Evolutionary conservation across 2,888 invertebrate genomes (phyloP), one percentile per base, ranked within the genome.

Genomic region (Thymelicus acteon): DNA sequence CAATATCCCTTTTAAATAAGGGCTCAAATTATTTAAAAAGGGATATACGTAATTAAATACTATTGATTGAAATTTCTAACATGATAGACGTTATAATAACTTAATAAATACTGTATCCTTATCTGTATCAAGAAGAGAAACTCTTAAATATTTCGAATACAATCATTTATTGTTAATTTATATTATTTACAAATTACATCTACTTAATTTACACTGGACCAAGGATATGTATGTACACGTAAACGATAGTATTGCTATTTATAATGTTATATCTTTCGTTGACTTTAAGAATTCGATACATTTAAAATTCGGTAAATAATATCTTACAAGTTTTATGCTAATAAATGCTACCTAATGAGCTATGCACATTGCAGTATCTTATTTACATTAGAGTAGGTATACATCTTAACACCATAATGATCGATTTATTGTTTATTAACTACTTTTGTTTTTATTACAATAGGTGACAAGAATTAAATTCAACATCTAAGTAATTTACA

Each of bases 1-100:
- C 85, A 87, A 92, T 92, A 93, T 92, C 92, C 93, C 93, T 89
- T 91, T 91, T 83, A 90, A 93, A 93, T 92, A 92, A 88, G 93
- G 93, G 92, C 93, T 93, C 92, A 91, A 86, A 88, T 89, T 92
- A 92, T 91, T 92, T 91, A 75, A 91, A 69, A 93, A 92, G 92
- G 93, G 92, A 92, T 92, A 92, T 87, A 24, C 24, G 54, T 24
- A 78, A 80, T 81, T 57, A 73, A 19, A 69, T 54, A 60, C 7
- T 37, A 13, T 62, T 61, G 2, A 13, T 0, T 19, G 10, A 49
- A 24, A 8, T 49, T 39, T 49, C 7, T 48, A 60, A 67, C 40
- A 19, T 24, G 13, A 24, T 67, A n/a, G 13, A 58, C 44, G 15
- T 60, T 15, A 19, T 44, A 60, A 7, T 60, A 24, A 19, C 8